Conservation (phyloP, 2,797 vertebrate genomes). For the Crenuchus spilurus region DNA sequence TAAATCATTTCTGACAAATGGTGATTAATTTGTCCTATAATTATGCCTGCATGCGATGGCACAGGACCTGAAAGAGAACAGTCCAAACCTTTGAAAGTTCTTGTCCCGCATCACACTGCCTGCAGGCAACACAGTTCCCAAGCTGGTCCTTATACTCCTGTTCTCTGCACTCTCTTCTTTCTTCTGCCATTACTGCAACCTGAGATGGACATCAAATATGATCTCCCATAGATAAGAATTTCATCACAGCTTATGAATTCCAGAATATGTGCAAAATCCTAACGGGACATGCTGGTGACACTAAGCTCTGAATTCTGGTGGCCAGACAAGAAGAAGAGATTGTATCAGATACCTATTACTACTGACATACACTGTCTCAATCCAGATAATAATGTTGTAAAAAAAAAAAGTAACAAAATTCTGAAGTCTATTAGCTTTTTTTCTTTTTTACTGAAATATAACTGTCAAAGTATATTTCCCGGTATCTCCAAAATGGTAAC, state of each 20-base stretch:
- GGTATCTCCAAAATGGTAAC: too few relatives aligned
- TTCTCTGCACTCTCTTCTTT: conserved; percentile 89
- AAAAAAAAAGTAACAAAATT: too few relatives aligned
- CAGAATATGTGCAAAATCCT: conserved; percentile 22
- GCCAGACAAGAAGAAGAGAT: too few relatives aligned
- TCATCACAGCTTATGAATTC: conserved; percentile 49
- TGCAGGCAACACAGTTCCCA: conserved; percentile 88
- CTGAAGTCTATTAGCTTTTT: too few relatives aligned
- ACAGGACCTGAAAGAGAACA: conserved; percentile 3
- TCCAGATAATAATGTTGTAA: too few relatives aligned
- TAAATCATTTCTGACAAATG: too few relatives aligned
- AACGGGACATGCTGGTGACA: background rate
- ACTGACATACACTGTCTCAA: too few relatives aligned
- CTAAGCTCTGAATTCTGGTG: background rate
- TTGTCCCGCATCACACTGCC: conserved; percentile 92
- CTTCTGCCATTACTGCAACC: conserved; percentile 72
- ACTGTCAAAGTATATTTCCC: too few relatives aligned
- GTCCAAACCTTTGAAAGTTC: conserved; percentile 91
- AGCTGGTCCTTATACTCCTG: conserved; percentile 90
- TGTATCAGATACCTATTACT: too few relatives aligned
- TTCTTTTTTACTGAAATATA: too few relatives aligned
- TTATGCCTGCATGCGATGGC: background rate
- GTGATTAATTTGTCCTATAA: background rate
- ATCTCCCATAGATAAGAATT: conserved; percentile 59
- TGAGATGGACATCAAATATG: conserved; percentile 59